A percentile compares a stretch with the other conserved stretches of the same genome.
These are phyloP conservation scores for Deilephila porcellus DNA, from an alignment of 2,888 invertebrate species.

Conservation along the genomic window DNA sequence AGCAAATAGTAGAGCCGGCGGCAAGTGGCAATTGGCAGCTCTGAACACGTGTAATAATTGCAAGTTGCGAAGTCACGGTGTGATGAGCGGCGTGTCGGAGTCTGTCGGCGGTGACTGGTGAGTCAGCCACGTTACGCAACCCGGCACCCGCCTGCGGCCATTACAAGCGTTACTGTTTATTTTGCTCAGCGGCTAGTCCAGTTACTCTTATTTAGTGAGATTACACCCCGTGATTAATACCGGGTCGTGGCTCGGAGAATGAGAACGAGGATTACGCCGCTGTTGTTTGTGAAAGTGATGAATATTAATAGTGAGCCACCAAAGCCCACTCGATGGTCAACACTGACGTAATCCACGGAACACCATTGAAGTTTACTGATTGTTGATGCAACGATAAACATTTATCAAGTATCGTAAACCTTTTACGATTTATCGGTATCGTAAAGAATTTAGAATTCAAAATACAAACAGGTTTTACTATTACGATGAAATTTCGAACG, in stretches of 20 bases:
- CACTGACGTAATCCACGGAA: conserved; percentile 43
- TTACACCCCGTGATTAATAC: conserved; percentile 68
- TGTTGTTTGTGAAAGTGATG: conserved; percentile 58
- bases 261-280: conserved; percentile 53
- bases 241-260: conserved; percentile 54
- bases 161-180: conserved; percentile 57
- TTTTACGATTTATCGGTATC: conserved; percentile 49
- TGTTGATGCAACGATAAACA: conserved; percentile 42
- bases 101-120: conserved; percentile 38
- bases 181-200: conserved; percentile 58
- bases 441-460: conserved; percentile 38
- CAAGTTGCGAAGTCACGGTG: conserved; percentile 69
- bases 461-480: conserved; percentile 13
- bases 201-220: conserved; percentile 65
- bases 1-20: conserved; percentile 49
- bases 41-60: conserved; percentile 55
- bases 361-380: conserved; percentile 35
- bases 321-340: conserved; percentile 43
- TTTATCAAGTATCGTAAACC: conserved; percentile 48
- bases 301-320: conserved; percentile 51
- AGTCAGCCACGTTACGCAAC: conserved; percentile 65
- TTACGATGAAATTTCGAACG: background rate
- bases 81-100: conserved; percentile 51
- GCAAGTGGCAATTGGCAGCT: conserved; percentile 37
- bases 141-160: conserved; percentile 46